Evolutionary conservation across 2,888 invertebrate species (phyloP).

Genomic region (Drosophila demipolita): DNA sequence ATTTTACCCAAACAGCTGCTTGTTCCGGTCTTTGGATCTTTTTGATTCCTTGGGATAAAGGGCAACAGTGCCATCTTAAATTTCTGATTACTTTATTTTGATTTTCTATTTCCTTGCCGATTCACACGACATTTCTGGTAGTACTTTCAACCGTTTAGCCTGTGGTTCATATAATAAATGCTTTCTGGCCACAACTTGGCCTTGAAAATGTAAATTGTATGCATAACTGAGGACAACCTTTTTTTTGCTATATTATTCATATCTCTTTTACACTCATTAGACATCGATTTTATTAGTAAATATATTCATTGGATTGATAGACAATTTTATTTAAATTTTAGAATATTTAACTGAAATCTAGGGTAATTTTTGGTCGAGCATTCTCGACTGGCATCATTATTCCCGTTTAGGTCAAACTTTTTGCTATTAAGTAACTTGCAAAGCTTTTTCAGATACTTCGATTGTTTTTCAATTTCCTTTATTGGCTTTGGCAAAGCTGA

Average conservation of each 20-base stretch:
- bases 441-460: slow-evolving; percentile 10
- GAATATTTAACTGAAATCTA: neutral
- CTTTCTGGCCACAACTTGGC: neutral
- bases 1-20: slow-evolving; percentile 31
- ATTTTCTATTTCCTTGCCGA: slow-evolving; percentile 12
- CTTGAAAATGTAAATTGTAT: neutral
- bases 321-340: neutral
- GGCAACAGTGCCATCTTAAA: slow-evolving; percentile 44
- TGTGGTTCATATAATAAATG: neutral
- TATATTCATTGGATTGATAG: neutral
- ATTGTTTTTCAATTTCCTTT: slow-evolving; percentile 36
- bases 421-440: neutral
- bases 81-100: slow-evolving; percentile 42
- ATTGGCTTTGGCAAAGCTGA: neutral
- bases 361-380: neutral
- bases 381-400: neutral
- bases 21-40: slow-evolving; percentile 46
- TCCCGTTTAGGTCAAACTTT: neutral
- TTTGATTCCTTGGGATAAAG: slow-evolving; percentile 21
- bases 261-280: neutral
- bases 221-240: neutral
- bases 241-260: neutral
- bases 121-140: slow-evolving; percentile 1
- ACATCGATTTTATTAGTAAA: neutral
- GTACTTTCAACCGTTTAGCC: slow-evolving; percentile 7